phyloP scores from a whole-genome alignment of 2,113 vertebrate genomes.

The Triplophysa rosa region DNA sequence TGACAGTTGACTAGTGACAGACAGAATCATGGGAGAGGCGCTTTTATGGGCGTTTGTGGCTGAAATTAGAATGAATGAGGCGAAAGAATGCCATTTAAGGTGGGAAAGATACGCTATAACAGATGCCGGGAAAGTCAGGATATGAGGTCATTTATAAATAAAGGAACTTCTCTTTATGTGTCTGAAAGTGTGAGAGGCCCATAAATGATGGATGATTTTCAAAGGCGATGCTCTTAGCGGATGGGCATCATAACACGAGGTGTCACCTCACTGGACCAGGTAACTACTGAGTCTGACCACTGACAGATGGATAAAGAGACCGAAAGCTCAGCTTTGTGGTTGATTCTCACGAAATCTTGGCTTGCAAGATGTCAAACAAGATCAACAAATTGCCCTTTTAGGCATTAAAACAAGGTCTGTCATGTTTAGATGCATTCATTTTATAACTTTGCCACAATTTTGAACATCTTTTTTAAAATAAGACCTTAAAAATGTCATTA shows the following conservation, averaged over 20 bases:
- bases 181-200: conserved; percentile 53
- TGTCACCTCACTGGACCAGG: background rate
- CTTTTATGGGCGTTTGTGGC: background rate
- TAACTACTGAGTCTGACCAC: background rate
- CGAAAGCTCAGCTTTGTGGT: background rate
- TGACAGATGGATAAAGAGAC: background rate
- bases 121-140: conserved; percentile 4
- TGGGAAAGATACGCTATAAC: conserved; percentile 1
- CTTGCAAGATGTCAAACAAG: too few relatives aligned
- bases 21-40: background rate
- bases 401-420: too few relatives aligned
- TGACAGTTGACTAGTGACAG: conserved; percentile 5
- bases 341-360: too few relatives aligned
- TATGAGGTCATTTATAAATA: conserved; percentile 40
- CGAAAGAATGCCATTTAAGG: background rate
- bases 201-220: conserved; percentile 46
- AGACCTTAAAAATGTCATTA: too few relatives aligned
- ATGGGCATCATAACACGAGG: background rate
- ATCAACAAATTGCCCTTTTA: too few relatives aligned
- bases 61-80: conserved; percentile 15
- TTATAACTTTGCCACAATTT: too few relatives aligned
- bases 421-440: too few relatives aligned
- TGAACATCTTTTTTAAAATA: too few relatives aligned
- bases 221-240: background rate
- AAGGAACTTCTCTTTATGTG: conserved; percentile 27